phyloP scores from a whole-genome alignment of 1,140 invertebrate genomes.

The Anastrepha obliqua region DNA sequence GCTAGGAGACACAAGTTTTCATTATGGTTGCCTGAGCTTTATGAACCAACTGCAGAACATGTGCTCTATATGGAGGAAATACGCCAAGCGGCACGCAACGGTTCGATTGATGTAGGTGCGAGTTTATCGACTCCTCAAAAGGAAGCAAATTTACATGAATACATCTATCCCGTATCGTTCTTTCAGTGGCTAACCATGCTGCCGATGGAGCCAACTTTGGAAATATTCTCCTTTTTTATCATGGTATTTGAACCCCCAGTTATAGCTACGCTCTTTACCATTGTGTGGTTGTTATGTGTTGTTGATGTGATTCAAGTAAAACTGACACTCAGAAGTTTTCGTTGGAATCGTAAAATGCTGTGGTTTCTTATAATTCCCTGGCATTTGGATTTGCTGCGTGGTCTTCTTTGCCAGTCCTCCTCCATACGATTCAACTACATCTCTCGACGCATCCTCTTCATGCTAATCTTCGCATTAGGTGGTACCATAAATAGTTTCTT shows the following conservation, averaged over 20 bases:
- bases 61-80: conserved; percentile 30
- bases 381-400: conserved; percentile 58
- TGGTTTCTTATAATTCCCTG: background rate
- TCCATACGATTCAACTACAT: conserved; percentile 49
- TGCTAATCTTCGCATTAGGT: conserved; percentile 62
- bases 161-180: conserved; percentile 38
- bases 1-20: conserved; percentile 57
- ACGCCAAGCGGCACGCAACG: conserved; percentile 6
- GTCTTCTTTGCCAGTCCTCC: conserved; percentile 64
- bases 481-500: conserved; percentile 66
- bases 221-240: background rate
- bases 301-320: background rate
- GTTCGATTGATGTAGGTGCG: conserved; percentile 15
- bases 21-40: conserved; percentile 56
- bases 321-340: background rate
- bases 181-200: conserved; percentile 34
- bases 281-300: background rate
- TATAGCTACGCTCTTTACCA: background rate
- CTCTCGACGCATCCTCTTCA: background rate
- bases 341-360: background rate
- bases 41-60: background rate
- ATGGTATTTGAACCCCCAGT: background rate
- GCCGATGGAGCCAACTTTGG: conserved; percentile 17
- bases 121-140: conserved; percentile 14
- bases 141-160: conserved; percentile 35